phyloP scores from a whole-genome alignment of 92 coral and sea anemone species.

The Anthopleura xanthogrammica region DNA sequence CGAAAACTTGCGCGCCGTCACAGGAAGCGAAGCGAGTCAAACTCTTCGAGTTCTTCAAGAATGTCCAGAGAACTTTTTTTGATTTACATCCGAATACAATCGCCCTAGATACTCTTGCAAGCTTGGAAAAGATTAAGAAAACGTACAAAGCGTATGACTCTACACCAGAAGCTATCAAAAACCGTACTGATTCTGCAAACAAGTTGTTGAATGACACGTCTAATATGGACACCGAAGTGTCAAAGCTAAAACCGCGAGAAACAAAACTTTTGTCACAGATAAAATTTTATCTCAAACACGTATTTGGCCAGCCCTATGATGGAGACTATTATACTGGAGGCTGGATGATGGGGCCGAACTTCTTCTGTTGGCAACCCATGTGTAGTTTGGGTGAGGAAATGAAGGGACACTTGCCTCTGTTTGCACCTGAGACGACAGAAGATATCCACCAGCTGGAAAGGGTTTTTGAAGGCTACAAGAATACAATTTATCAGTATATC shows the following conservation, averaged over 20 bases:
- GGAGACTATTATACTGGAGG: conserved; percentile 68
- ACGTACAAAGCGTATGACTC: conserved; percentile 61
- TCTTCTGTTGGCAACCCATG: conserved; percentile 80
- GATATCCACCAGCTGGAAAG: conserved; percentile 52
- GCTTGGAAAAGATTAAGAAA: conserved; percentile 35
- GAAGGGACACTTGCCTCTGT: conserved; percentile 25
- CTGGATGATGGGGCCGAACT: conserved; percentile 91
- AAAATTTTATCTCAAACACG: conserved; percentile 64
- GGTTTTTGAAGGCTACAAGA: conserved; percentile 49
- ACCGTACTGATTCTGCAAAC: conserved; percentile 64
- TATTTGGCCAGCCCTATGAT: conserved; percentile 74
- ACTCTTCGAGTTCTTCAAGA: conserved; percentile 54
- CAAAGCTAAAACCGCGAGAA: conserved; percentile 66
- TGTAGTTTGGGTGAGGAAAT: conserved; percentile 54
- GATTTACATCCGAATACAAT: conserved; percentile 56
- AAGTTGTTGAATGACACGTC: conserved; percentile 56
- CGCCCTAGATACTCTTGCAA: conserved; percentile 20
- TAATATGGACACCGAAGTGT: conserved; percentile 36
- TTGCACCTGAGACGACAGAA: conserved; percentile 46
- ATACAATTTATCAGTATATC: conserved; percentile 54
- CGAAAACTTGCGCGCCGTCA: conserved; percentile 58
- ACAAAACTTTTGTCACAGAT: conserved; percentile 76
- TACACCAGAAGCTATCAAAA: conserved; percentile 63
- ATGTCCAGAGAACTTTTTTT: conserved; percentile 48
- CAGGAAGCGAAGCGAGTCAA: conserved; percentile 67